phyloP scores from a whole-genome alignment of 2,113 vertebrate species.

The Sylvietta virens region DNA sequence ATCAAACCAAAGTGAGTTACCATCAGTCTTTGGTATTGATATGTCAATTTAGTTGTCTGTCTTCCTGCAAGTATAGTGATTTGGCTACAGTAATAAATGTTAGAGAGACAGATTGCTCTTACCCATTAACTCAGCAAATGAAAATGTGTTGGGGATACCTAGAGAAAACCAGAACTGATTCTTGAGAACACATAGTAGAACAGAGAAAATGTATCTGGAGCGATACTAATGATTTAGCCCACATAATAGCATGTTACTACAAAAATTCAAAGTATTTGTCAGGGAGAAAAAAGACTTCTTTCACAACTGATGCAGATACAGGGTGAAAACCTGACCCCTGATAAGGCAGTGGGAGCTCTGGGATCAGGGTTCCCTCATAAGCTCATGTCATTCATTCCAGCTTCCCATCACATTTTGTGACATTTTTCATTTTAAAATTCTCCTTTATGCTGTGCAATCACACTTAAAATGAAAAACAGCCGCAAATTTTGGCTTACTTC shows the following conservation, averaged over 20 bases:
- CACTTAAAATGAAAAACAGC: background rate
- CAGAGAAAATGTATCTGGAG: background rate
- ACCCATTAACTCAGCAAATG: background rate
- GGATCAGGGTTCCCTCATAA: background rate
- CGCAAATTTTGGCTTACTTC: slow-evolving; percentile 20
- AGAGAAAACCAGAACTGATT: background rate
- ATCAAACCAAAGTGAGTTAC: background rate
- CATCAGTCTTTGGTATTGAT: background rate
- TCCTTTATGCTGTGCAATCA: background rate
- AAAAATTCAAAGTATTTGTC: background rate
- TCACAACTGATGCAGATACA: background rate
- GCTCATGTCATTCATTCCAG: background rate
- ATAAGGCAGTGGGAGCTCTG: background rate
- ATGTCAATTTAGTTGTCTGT: background rate
- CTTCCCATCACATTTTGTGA: background rate
- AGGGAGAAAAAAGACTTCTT: background rate
- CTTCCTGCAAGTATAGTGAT: background rate
- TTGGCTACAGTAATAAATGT: background rate
- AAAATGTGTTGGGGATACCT: background rate
- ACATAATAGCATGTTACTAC: background rate
- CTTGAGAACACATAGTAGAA: background rate
- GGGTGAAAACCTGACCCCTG: background rate
- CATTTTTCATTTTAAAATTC: slow-evolving; percentile 17
- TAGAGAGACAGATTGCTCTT: background rate
- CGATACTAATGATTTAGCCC: background rate